Evolutionary conservation across 2,888 invertebrate genomes (phyloP).

Genomic region (Chorisops tibialis): DNA sequence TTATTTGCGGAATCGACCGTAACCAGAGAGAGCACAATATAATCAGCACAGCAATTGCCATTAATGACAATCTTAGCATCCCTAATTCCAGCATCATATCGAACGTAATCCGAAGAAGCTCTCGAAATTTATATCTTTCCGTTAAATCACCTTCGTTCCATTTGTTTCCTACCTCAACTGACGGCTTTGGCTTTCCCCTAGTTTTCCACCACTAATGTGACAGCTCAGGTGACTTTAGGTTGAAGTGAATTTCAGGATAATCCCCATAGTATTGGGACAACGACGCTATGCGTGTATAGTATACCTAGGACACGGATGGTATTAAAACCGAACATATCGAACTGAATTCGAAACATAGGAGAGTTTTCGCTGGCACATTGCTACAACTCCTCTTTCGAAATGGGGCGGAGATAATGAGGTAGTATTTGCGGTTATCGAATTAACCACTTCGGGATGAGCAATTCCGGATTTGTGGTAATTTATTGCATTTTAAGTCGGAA

Average conservation of each 20-base stretch:
- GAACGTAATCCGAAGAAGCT: conserved; percentile 22
- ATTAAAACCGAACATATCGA: too few relatives aligned
- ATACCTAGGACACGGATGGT: too few relatives aligned
- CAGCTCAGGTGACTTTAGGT: conserved; percentile 7
- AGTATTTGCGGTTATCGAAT: conserved; percentile 23
- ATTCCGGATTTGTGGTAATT: conserved; percentile 18
- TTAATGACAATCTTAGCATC: conserved; percentile 23
- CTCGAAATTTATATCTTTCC: conserved; percentile 10
- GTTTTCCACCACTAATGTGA: conserved; percentile 13
- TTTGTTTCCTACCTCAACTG: conserved; percentile 18
- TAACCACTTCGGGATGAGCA: conserved; percentile 16
- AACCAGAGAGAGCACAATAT: not conserved
- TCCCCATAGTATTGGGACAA: too few relatives aligned
- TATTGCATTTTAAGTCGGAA: conserved; percentile 21
- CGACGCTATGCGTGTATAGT: not conserved
- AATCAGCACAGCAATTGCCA: conserved; percentile 25
- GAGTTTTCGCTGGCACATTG: not conserved
- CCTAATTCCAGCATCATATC: conserved; percentile 23
- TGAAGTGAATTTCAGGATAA: too few relatives aligned
- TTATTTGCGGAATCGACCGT: too few relatives aligned
- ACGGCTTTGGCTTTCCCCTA: conserved; percentile 8
- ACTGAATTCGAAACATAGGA: not conserved
- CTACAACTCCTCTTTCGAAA: not conserved
- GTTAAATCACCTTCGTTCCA: conserved; percentile 13
- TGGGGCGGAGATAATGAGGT: conserved; percentile 7